Base-by-base conservation (phyloP, 2,888 invertebrate species). In the Agrochola circellaris region DNA sequence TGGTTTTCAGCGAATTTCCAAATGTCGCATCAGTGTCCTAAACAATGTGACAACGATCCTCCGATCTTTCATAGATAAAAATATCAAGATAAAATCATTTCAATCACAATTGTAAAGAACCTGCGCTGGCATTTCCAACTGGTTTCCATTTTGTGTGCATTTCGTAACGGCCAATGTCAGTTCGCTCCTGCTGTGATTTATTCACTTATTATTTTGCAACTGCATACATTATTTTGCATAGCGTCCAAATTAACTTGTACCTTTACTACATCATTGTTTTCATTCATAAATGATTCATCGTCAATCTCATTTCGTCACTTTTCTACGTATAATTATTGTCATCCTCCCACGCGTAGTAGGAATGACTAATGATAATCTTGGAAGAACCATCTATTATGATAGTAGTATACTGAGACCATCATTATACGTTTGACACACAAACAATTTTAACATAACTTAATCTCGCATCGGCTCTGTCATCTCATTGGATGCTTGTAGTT, bases 251-350 rank as follows among this genome's bases (percentile, higher is more conserved):
- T 73, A 73, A 84, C 70, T 85, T 81, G 79, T 87, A 85, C 84
- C 73, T 84, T 87, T 82, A 75, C 77, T 81, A 87, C 74, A 81
- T 81, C 77, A 87, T 90, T 91, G 87, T 91, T 91, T 91, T 92
- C 89, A 90, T 92, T 92, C 86, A 91, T 82, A 86, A 90, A 87
- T 94, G 94, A 95, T 86, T 94, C 94, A 94, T 80, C 79, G 70
- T 89, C 81, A 79, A 79, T 89, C 88, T 89, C 77, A 89, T 94
- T 92, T 93, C 92, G 91, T 94, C 93, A 93, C 89, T 90, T 88
- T 94, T 93, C 92, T 92, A 90, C 92, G 91, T 92, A 94, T 90
- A 85, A 89, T 91, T 90, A 88, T 90, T 92, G 91, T 91, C 92
- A 91, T 92, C 89, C 86, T 90, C 94, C 92, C 92, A 94, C 93